Evolutionary conservation across 2,113 vertebrate genomes (phyloP).

Genomic region (Hyla sarda): DNA sequence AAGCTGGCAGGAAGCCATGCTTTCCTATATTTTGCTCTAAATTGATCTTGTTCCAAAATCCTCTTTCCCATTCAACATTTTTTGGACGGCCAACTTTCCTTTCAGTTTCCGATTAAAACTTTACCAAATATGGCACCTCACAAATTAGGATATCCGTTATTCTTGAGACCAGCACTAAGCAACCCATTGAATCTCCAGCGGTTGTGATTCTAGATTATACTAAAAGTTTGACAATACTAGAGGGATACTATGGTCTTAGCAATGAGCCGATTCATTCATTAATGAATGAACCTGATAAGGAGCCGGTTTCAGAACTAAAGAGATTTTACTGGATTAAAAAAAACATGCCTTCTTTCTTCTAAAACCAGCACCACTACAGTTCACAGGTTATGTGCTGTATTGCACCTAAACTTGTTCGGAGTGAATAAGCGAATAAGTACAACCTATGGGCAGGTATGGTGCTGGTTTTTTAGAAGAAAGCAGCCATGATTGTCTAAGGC

Average conservation of each 20-base stretch:
- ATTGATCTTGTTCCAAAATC: slow-evolving; percentile 16
- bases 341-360: no score
- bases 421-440: no score
- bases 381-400: no score
- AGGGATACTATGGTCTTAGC: not conserved
- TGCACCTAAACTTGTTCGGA: no score
- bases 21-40: slow-evolving; percentile 37
- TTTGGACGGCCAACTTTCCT: slow-evolving; percentile 28
- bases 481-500: no score
- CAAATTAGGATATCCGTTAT: slow-evolving; percentile 21
- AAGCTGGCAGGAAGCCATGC: slow-evolving; percentile 27
- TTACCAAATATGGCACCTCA: slow-evolving; percentile 25
- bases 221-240: not conserved
- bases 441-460: no score
- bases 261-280: not conserved
- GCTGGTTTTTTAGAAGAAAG: no score
- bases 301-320: no score
- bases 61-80: slow-evolving; percentile 33
- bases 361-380: no score
- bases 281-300: not conserved
- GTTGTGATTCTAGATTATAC: not conserved
- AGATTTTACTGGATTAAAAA: no score
- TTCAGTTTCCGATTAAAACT: slow-evolving; percentile 21
- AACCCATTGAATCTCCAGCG: not conserved
- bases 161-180: not conserved